These are phyloP conservation scores for Eupithecia centaureata DNA, from an alignment of 2,888 invertebrate species.

Conservation along the genomic window DNA sequence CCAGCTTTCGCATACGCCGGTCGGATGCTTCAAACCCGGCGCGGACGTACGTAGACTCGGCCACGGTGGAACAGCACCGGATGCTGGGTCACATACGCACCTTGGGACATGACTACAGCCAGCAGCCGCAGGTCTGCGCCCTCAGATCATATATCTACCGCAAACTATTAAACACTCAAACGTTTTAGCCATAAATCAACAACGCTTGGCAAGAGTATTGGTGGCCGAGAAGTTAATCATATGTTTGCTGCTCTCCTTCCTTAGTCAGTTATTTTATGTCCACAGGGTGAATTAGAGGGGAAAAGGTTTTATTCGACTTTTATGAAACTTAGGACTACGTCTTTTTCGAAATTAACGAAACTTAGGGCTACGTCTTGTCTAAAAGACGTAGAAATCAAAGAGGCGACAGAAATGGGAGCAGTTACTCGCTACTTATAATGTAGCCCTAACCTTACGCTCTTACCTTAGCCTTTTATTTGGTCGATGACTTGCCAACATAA, in stretches of 20 bases:
- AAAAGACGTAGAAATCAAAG: too few species aligned
- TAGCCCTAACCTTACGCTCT: too few species aligned
- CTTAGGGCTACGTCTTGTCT: too few species aligned
- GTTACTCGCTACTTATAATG: too few species aligned
- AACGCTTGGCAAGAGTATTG: neutral
- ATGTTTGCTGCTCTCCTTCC: neutral
- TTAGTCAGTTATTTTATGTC: neutral
- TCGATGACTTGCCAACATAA: too few species aligned
- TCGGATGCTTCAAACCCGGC: constrained; percentile 59
- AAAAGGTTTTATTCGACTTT: neutral
- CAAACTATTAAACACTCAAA: too few species aligned
- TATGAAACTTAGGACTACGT: too few species aligned
- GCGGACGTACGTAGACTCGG: constrained; percentile 67
- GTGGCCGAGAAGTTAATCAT: neutral
- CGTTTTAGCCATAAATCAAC: too few species aligned
- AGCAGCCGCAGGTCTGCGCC: constrained; percentile 39
- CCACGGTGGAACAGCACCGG: constrained; percentile 67
- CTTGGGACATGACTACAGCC: constrained; percentile 53
- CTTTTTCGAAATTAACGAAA: too few species aligned
- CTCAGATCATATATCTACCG: too few species aligned
- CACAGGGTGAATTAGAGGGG: neutral
- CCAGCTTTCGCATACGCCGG: constrained; percentile 55
- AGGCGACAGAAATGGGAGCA: too few species aligned
- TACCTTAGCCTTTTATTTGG: too few species aligned
- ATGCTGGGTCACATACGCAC: constrained; percentile 68